Evolutionary conservation across 2,888 invertebrate genomes (phyloP), one percentile per base, ranked within the genome.

Genomic region (Apomyelois bistriatella): DNA sequence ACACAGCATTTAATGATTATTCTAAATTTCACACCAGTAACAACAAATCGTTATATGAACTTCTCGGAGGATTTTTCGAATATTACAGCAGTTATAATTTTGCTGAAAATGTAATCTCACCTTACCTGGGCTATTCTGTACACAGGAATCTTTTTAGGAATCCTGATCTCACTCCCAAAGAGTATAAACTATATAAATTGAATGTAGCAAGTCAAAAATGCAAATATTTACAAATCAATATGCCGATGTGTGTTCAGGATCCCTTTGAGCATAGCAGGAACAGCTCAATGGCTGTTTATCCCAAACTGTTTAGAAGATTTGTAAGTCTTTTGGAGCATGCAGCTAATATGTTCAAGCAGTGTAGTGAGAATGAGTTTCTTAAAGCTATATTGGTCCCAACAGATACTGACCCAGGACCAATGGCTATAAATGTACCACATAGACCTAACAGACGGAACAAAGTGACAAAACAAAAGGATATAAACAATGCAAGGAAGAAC

Each of bases 21-120:
- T 59, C 59, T 48, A 47, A 53, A 0, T 62, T 62, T n/a, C 58
- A 67, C 6, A 55, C 66, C 6, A 68, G 65, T 12, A 74, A 69
- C 52, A 66, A 74, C 1, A 70, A 76, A 1, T 74, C 74, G 5
- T 70, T 92, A 0, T 76, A 87, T n/a, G 77, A 92, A 32, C 71
- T 95, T 3, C 70, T 94, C 6, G 75, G 79, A 10, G 92, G 91
- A 0, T 95, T 95, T 70, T 95, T 95, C 65, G 69, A 86, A 9
- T 94, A 92, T 70, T 95, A 93, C 66, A 73, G 79, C 0, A 71
- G 75, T 13, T 93, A 93, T 59, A 81, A 93, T 46, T 94, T 92
- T 65, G 75, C 80, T 0, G 72, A 83, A 0, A 68, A 83, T 28
- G 75, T 94, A 0, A 83, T 95, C 35, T 92, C 93, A 13, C 92